Base-by-base conservation (phyloP, 2,888 invertebrate genomes). In the Mellilla xanthometata region DNA sequence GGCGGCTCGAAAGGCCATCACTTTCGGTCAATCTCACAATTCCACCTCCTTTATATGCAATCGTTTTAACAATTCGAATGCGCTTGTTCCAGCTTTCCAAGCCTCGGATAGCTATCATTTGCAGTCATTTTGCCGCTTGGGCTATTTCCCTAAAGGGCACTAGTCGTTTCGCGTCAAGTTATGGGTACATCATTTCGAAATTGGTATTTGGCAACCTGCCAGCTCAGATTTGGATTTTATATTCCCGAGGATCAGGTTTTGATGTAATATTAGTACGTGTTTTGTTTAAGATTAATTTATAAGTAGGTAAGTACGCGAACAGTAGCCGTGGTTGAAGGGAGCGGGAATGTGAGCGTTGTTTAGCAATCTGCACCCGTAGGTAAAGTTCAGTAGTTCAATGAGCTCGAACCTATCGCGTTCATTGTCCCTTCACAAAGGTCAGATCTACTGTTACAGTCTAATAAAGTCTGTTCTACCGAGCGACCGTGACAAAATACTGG, bases 381-480 rank as follows among this genome's bases (percentile, higher is more conserved):
- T 69, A 82, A 85, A 83, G 85, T 83, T 84, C 81, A 85, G 74
- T 80, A 73, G 85, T 83, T 81, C 78, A 75, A 75, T 69, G 75
- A 67, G 73, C 76, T 68, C 63, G 63, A 69, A 70, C 70, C 76
- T 73, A 76, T 74, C 49, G 65, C 72, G 72, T 76, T 76, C 76
- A 73, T 79, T 80, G 81, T 80, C 75, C 74, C 72, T 69, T 69
- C 52, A 45, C 59, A 80, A 85, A 85, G 81, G 82, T 81, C 76
- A 81, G 57, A 72, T 69, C 68, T 63, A 65, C 66, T 62, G 61
- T 60, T 62, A 61, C 54, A 57, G 45, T 60, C 49, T 47, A 56
- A 57, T 52, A 61, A 52, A 56, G 46, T 61, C 51, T 47, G 56
- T 58, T 52, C 55, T 13, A 45, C 52, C 22, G 44, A 41, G 46